Evolutionary conservation across 1,140 invertebrate species (phyloP), one percentile per base, ranked within the genome.

Genomic region (Augochlora pura): DNA sequence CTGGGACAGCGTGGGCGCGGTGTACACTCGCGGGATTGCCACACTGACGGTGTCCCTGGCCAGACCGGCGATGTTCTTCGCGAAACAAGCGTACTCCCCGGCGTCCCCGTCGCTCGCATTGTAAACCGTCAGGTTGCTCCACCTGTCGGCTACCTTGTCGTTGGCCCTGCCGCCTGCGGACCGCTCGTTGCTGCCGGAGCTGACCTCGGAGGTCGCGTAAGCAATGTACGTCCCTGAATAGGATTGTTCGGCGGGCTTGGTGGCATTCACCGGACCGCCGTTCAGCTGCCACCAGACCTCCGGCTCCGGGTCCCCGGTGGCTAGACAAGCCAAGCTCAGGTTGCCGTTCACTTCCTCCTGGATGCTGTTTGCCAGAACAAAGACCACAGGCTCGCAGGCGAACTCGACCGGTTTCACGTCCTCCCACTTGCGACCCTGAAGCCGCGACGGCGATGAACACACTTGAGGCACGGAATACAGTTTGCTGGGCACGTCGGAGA

Each of bases 221-320:
- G 32, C 64, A 2, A 86, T 60, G 66, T 77, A 79, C 0, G 71
- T 82, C 0, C 81, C 81, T 12, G 74, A 54, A 5, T 87, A 84
- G 0, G 42, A 3, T 27, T 86, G 85, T 8, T 87, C 85, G n/a
- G 77, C 76, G 1, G 72, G 23, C 18, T 92, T 93, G 46, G 91
- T 94, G 3, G 91, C 91, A 42, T 94, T 94, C 0, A 91, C 93
- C 89, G 88, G 94, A 74, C 94, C 94, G 0, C 97, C 96, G 87
- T 97, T 96, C 63, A 97, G 94, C 27, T 97, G 94, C 97, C 97
- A 98, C 83, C 94, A 95, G 10, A 97, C 95, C 89, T 96, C 94
- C 1, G 97, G 97, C 88, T 96, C 94, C 2, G 97, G 97, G 89
- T 97, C 97, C 0, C 97, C 97, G 39, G 94, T 95, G 0, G 97